Base-by-base conservation (phyloP, 2,888 invertebrate genomes). In the Sacculina carcini region DNA sequence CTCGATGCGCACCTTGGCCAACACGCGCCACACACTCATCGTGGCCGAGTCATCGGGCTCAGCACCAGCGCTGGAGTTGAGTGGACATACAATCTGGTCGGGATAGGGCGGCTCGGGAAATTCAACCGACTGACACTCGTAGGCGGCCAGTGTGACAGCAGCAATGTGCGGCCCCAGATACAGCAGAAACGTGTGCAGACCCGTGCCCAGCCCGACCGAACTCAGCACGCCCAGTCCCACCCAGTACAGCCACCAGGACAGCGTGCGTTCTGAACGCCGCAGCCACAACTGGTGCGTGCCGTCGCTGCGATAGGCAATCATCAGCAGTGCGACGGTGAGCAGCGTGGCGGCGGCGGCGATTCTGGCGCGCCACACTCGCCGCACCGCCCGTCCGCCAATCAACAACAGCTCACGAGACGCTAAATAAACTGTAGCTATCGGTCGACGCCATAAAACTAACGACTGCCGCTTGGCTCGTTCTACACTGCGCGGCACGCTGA, bases 121-220 rank as follows among this genome's bases (percentile, higher is more conserved):
- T 67, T 92, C 78, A 32, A 96, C 73, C 24, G 81, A 76, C 48
- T 83, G 82, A 66, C 98, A 99, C 67, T 98, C 96, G 66, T 92
- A 94, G 0, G 92, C 98, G 16, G 98, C 98, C 62, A 98, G 71
- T 3, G 98, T 98, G 40, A 99, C 98, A 52, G 85, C 76, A 53
- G 96, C 96, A 69, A 99, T 98, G 64, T 96, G 94, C 29, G 98
- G 98, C n/a, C 98, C 98, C 63, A 99, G 70, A 68, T 98, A 99
- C 55, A 99, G 72, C 50, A 99, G 74, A 72, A 99, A 99, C 54
- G 98, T 99, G 67, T 99, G 98, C 51, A 99, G 74, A 1, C 98
- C 98, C 0, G 96, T 94, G 38, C 98, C 98, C 50, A 99, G 73
- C 1, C 98, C 98, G 52, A 98, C 90, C 0, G 94, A 94, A 38